These are phyloP conservation scores for Cerastis rubricosa DNA, from an alignment of 2,888 invertebrate species.

Conservation along the genomic window DNA sequence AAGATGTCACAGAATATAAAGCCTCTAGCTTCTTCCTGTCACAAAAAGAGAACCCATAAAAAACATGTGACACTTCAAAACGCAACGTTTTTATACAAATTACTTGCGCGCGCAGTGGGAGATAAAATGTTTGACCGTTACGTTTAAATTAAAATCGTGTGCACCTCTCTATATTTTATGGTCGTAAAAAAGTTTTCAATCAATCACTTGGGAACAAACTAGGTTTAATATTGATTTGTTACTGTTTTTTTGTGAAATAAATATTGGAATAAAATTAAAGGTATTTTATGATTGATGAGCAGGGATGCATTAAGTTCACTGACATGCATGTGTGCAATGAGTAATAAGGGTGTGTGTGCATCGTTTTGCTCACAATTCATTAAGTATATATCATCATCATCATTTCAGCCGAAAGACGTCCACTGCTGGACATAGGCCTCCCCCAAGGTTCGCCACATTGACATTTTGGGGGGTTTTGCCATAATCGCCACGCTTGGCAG, in stretches of 20 bases:
- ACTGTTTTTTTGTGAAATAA: not conserved
- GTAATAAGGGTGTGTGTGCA: not conserved
- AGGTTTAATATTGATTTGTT: conserved; percentile 25
- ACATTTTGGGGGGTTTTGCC: no score
- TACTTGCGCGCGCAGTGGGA: conserved; percentile 42
- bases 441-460: no score
- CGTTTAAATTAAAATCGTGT: conserved; percentile 60
- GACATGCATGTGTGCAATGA: not conserved
- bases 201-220: conserved; percentile 39
- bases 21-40: not conserved
- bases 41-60: not conserved
- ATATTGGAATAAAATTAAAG: not conserved
- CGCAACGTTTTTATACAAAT: conserved; percentile 37
- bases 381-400: no score
- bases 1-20: not conserved
- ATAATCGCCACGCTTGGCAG: no score
- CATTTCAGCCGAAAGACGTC: no score
- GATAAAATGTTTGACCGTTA: conserved; percentile 54
- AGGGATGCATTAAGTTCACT: not conserved
- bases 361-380: not conserved
- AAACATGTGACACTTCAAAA: conserved; percentile 7
- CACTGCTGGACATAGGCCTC: no score
- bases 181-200: conserved; percentile 51
- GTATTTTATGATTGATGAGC: conserved; percentile 1
- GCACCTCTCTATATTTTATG: conserved; percentile 30